Evolutionary conservation across 2,888 invertebrate species (phyloP), one percentile per base, ranked within the genome.

Genomic region (Pinctada fucata): DNA sequence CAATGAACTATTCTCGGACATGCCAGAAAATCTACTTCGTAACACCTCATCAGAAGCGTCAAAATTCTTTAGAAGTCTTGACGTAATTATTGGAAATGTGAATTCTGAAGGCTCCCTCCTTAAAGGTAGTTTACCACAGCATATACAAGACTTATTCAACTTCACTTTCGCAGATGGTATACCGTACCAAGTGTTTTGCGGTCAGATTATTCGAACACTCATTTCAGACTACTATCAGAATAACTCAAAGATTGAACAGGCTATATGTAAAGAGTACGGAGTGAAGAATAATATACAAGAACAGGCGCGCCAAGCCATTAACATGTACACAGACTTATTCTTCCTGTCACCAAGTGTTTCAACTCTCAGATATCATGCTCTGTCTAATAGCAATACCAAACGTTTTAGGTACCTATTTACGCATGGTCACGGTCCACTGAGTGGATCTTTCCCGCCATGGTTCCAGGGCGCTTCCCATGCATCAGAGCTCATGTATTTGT

Each of bases 41-140:
- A 31, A 81, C 67, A 31, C 49, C 3, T 13, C 52, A 3, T 77
- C 79, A 0, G n/a, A 52, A 1, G 73, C 50, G 31, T 67, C 3
- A 6, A 50, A 4, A 6, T 66, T 73, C 10, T 77, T 77, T 4
- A 51, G 49, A n/a, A 66, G 69, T 31, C 10, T 79, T 13, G 79
- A 82, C 48, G 49, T 82, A 3, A 67, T 82, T 31, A 45, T 75
- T 2, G 82, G 82, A n/a, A 76, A 51, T 10, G 68, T 49, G n/a
- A 45, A 68, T 8, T 68, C 49, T 5, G 79, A 82, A 51, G 81
- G 76, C 3, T 58, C 78, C 2, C 3, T 78, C 2, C 50, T 73
- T 4, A 13, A 51, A n/a, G 3, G 48, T 47, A 48, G 3, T 31
- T 1, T 31, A 31, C 31, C 31, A 1, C 58, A 48, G 4, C 47